phyloP scores from a whole-genome alignment of 2,888 invertebrate species.

The Mesodorylaimus sp. region DNA sequence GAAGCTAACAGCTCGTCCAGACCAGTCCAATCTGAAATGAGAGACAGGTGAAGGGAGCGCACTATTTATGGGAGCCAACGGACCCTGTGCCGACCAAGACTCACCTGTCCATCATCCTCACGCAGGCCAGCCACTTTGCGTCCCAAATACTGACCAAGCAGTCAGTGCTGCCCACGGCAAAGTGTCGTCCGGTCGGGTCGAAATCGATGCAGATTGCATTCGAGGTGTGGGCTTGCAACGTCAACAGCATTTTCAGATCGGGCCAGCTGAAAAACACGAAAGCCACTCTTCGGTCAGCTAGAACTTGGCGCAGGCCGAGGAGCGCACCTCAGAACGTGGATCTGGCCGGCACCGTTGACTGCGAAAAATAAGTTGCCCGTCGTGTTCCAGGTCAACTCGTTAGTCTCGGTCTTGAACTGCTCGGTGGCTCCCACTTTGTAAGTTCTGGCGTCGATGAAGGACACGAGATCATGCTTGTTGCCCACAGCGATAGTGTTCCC shows the following conservation, averaged over 20 bases:
- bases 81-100: no score
- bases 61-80: background rate
- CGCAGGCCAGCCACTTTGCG: slow-evolving; percentile 71
- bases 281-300: background rate
- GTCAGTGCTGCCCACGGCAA: slow-evolving; percentile 93
- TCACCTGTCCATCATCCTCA: slow-evolving; percentile 69
- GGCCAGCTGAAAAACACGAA: slow-evolving; percentile 1
- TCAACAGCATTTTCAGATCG: background rate
- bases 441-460: slow-evolving; percentile 76
- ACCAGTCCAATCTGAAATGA: slow-evolving; percentile 66
- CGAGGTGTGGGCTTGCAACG: slow-evolving; percentile 81
- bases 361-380: slow-evolving; percentile 78
- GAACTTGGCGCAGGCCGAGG: no score
- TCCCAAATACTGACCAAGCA: slow-evolving; percentile 94
- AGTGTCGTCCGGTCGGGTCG: slow-evolving; percentile 76
- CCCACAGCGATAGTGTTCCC: slow-evolving; percentile 91
- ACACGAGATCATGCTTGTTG: slow-evolving; percentile 89
- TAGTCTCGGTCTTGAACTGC: slow-evolving; percentile 88
- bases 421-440: slow-evolving; percentile 71
- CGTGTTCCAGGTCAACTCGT: slow-evolving; percentile 94
- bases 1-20: slow-evolving; percentile 83
- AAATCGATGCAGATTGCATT: slow-evolving; percentile 73
- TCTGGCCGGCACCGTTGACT: slow-evolving; percentile 82
- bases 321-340: slow-evolving; percentile 65
- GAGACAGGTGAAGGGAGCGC: no score